These are phyloP conservation scores for Dryoscopus gambensis DNA, from an alignment of 2,113 vertebrate species.

Conservation along the genomic window DNA sequence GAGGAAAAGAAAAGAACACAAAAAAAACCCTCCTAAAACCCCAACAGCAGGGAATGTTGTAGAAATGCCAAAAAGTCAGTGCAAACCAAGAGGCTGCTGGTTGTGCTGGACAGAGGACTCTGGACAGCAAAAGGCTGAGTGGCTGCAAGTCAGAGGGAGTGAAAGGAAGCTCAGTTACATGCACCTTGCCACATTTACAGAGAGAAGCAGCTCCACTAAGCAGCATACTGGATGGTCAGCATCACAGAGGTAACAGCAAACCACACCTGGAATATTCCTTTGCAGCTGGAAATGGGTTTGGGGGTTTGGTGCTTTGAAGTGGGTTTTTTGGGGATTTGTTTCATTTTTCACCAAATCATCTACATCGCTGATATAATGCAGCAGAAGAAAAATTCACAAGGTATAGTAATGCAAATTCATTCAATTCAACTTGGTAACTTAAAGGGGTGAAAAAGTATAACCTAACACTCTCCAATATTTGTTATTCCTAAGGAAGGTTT, in stretches of 20 bases:
- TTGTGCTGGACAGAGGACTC: background rate
- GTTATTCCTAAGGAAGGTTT: background rate
- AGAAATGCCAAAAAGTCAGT: background rate
- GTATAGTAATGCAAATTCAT: background rate
- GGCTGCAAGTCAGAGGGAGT: background rate
- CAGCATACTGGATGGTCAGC: background rate
- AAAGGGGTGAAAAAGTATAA: background rate
- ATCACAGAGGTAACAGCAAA: background rate
- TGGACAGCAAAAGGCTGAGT: background rate
- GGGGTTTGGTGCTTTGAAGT: background rate
- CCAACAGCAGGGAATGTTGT: background rate
- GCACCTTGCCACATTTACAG: background rate
- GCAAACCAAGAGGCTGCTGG: background rate
- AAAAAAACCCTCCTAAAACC: no score
- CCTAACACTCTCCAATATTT: background rate
- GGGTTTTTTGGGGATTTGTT: rapidly evolving
- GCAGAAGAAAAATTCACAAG: background rate
- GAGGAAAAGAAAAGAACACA: no score
- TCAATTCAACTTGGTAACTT: background rate
- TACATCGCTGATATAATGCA: background rate
- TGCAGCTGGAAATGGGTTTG: background rate
- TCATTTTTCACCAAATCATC: background rate
- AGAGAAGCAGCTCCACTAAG: background rate
- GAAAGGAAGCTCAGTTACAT: background rate
- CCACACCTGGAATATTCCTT: background rate